A percentile compares a stretch with the other conserved stretches of the same genome.
Conservation (phyloP, 53 echinoderm and acorn worm species). For the Henricia sp. region DNA sequence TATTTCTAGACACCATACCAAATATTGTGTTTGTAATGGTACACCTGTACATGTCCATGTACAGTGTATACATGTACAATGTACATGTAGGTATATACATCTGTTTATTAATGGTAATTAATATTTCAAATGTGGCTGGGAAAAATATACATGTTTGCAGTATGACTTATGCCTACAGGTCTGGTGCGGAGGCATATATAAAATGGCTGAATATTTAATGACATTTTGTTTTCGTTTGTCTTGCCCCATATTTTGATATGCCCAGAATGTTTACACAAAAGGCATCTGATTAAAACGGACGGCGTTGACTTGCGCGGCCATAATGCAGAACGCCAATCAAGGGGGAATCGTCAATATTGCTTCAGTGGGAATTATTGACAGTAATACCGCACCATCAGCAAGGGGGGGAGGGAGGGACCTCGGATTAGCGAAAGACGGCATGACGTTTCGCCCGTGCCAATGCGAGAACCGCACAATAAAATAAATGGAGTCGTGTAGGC, state of each 20-base stretch:
- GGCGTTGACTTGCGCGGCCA: background rate
- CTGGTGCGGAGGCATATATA: background rate
- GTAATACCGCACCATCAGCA: background rate
- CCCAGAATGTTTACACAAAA: constrained; percentile 23
- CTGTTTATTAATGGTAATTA: background rate
- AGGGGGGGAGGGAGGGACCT: background rate
- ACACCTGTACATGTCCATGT: too few relatives aligned
- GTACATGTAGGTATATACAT: too few relatives aligned
- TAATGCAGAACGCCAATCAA: constrained; percentile 16
- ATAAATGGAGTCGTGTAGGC: too few relatives aligned
- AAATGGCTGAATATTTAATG: constrained; percentile 12
- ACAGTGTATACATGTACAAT: too few relatives aligned
- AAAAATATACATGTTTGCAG: background rate
- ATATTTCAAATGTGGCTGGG: background rate
- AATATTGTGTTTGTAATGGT: too few relatives aligned
- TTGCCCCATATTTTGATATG: background rate
- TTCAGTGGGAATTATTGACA: background rate
- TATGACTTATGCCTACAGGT: background rate
- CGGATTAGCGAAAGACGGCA: too few relatives aligned
- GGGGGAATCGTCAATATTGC: constrained; percentile 19
- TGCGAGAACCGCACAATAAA: too few relatives aligned
- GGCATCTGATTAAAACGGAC: constrained; percentile 31
- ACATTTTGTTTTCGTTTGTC: constrained; percentile 20
- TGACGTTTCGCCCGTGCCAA: too few relatives aligned
- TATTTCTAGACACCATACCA: too few relatives aligned